phyloP scores from a whole-genome alignment of 2,888 invertebrate species.

The Leucozona laternaria region DNA sequence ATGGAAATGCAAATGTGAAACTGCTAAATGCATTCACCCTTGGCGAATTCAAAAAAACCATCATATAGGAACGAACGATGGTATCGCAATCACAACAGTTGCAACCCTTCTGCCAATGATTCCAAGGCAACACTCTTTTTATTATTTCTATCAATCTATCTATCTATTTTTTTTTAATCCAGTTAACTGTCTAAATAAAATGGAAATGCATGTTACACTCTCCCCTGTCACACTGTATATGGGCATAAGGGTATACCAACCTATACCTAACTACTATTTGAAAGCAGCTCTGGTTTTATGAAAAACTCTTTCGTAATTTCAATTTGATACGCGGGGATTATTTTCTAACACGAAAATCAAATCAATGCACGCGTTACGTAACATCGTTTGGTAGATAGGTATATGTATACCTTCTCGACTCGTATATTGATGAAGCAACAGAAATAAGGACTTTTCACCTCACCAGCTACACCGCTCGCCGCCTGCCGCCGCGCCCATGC shows the following conservation, averaged over 20 bases:
- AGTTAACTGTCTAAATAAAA: conserved; percentile 65
- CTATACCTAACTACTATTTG: neutral
- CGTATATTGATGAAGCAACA: conserved; percentile 46
- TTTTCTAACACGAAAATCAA: conserved; percentile 71
- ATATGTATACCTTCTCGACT: neutral
- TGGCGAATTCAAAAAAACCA: conserved; percentile 34
- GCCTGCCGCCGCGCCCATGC: neutral
- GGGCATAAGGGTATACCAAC: neutral
- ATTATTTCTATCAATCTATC: conserved; percentile 24
- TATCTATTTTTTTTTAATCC: conserved; percentile 51
- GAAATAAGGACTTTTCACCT: conserved; percentile 28
- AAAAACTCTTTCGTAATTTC: conserved; percentile 66
- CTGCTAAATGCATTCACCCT: conserved; percentile 33
- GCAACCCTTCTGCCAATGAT: conserved; percentile 60
- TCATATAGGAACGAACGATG: neutral
- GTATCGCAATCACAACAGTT: conserved; percentile 19
- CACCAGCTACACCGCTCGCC: neutral
- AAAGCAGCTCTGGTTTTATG: neutral
- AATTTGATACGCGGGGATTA: conserved; percentile 74
- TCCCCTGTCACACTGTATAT: neutral
- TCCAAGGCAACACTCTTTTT: conserved; percentile 51
- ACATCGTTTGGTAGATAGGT: conserved; percentile 20
- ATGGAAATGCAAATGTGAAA: conserved; percentile 26
- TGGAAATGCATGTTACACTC: conserved; percentile 46
- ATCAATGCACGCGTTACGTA: conserved; percentile 71